Base-by-base conservation (phyloP, 1,140 invertebrate species). In the Listronotus oregonensis region DNA sequence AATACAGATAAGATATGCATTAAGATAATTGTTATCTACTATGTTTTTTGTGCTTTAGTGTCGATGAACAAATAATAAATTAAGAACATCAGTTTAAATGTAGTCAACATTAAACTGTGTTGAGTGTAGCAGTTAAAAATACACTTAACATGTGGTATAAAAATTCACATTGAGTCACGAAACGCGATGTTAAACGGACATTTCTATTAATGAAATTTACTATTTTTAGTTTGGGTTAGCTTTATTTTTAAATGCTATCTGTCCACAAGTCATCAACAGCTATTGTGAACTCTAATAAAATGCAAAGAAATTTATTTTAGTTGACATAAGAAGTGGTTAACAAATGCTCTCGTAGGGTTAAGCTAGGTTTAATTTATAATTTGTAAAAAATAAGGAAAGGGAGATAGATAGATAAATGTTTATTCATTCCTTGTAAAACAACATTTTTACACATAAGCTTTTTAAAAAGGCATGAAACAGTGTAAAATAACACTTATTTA, bases 91-190 rank as follows among this genome's bases (percentile, higher is more conserved):
- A 18, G 46, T 49, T 18, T 18, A 21, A 49, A 49, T 17, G 32
- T 34, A 32, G 50, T 52, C 50, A 52, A 52, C 50, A 52, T 52
- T 37, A 52, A 52, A 52, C 27, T 37, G 50, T 52, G 50, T 43
- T 40, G 40, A 46, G 17, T 47, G 42, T 59, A 32, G 39, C 32
- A 51, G 63, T 65, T 65, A 65, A 65, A 65, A 65, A 65, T 65
- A 65, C 63, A 62, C 59, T 58, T 42, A 65, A 65, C 63, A 65
- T 65, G 63, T 65, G 63, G 54, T 58, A 65, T 65, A 65, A 65
- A 65, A 65, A 65, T 64, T 65, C 63, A 58, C 55, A 65, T 65
- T 65, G 63, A 65, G 63, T 65, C 63, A 65, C 63, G 46, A 14
- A 58, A 58, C 44, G 46, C 21, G 15, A 42, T 8, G 47, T 59